Evolutionary conservation across 2,888 invertebrate species (phyloP), one percentile per base, ranked within the genome.

Genomic region (Antheraea yamamai): DNA sequence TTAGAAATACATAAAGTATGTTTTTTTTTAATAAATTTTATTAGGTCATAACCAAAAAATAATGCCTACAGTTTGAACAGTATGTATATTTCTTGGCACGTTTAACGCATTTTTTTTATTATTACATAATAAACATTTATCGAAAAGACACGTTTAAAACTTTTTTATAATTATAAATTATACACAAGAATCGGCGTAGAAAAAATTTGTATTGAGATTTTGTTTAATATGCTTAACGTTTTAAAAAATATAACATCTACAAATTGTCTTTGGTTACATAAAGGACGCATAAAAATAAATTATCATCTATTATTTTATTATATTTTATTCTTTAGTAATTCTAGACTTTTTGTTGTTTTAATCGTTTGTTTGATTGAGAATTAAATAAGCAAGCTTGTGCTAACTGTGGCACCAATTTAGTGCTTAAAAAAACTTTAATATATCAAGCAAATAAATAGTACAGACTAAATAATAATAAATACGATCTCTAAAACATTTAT

Each of bases 191-290:
- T 73, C 68, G 68, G 73, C 68, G 64, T 73, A 35, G 30, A 51
- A 68, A 73, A 55, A 55, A 64, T 39, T 39, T 70, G 12, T 20
- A n/a, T 39, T 39, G 7, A 35, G 3, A 72, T 72, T 47, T 61
- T 51, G 23, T 74, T 71, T 51, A 16, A 66, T 20, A 66, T 66
- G 14, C 30, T 74, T n/a, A 75, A 74, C 47, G 72, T 72, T 58
- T 55, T 58, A 61, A 75, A 72, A 75, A 75, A 72, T 75, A 75
- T 75, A 71, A 72, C 61, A 58, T 75, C 61, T 72, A 72, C 72
- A 58, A 47, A 70, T n/a, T 70, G 39, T 75, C 74, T 75, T 75
- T 75, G 74, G 74, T 75, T 75, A 30, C 20, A 72, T 75, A 58
- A 14, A 71, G 64, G 68, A 71, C 26, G 47, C 74, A 72, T 71